Percentiles rank a stretch among this genome's conserved stretches.
Conservation (phyloP, 2,113 vertebrate species). For the Lates calcarifer region DNA sequence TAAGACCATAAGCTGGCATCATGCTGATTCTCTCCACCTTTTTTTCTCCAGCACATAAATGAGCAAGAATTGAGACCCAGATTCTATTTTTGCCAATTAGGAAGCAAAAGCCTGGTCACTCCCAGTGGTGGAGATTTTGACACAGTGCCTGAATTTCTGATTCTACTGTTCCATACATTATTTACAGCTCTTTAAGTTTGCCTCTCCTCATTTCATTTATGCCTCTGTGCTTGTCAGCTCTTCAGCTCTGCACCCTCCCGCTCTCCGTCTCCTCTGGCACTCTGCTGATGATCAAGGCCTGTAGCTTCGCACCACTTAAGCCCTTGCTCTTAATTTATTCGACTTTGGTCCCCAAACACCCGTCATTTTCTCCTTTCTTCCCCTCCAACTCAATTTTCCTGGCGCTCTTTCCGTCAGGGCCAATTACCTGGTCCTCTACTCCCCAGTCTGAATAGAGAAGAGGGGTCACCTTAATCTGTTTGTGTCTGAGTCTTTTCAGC, state of each 20-base stretch:
- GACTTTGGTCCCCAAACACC: slow-evolving; percentile 53
- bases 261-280: slow-evolving; percentile 15
- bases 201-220: slow-evolving; percentile 4
- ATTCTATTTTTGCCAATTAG: slow-evolving; percentile 62
- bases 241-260: slow-evolving; percentile 1
- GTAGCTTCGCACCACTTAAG: slow-evolving; percentile 52
- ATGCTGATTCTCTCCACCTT: slow-evolving; percentile 4
- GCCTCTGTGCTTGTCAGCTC: slow-evolving; percentile 5
- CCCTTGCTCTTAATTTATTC: slow-evolving; percentile 57
- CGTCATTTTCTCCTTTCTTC: slow-evolving; percentile 47
- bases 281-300: slow-evolving; percentile 43
- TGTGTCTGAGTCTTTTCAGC: slow-evolving; percentile 17
- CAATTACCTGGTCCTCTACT: slow-evolving; percentile 57
- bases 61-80: slow-evolving; percentile 51
- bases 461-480: slow-evolving; percentile 59
- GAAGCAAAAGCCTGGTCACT: slow-evolving; percentile 34
- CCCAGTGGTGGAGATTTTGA: slow-evolving; percentile 30
- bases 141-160: slow-evolving; percentile 33
- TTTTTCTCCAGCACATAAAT: slow-evolving; percentile 28
- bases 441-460: slow-evolving; percentile 15
- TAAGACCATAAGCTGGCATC: slow-evolving; percentile 38
- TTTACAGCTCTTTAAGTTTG: slow-evolving; percentile 39
- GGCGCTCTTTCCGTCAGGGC: slow-evolving; percentile 45
- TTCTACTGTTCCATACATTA: slow-evolving; percentile 52
- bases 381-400: slow-evolving; percentile 55